Evolutionary conservation across 2,888 invertebrate genomes (phyloP).

Genomic region (Drosophila paucipuncta): DNA sequence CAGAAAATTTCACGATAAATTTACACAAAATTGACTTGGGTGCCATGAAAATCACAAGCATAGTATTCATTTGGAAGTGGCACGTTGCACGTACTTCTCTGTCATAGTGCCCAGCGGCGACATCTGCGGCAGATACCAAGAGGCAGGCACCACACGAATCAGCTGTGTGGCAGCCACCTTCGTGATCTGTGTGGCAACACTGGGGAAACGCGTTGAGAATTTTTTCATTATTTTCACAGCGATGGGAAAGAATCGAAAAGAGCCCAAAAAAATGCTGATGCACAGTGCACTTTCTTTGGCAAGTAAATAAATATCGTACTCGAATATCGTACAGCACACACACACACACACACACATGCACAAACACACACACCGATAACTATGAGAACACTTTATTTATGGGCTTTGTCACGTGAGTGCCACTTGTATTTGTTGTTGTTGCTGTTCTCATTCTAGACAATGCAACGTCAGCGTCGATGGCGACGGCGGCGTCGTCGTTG

Average conservation of each 20-base stretch:
- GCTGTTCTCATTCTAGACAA: conserved; percentile 76
- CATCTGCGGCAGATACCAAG: conserved; percentile 33
- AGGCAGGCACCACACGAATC: conserved; percentile 34
- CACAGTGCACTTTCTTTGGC: conserved; percentile 59
- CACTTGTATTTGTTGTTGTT: conserved; percentile 52
- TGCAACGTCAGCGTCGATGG: conserved; percentile 60
- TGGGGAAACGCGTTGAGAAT: conserved; percentile 66
- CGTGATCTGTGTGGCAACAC: conserved; percentile 47
- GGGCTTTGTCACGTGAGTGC: conserved; percentile 70
- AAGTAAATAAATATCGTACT: conserved; percentile 32
- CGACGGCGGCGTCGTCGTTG: conserved; percentile 28
- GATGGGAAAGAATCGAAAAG: conserved; percentile 53
- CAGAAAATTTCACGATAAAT: conserved; percentile 42
- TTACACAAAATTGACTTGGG: conserved; percentile 23
- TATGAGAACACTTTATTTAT: conserved; percentile 72
- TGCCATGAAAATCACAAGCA: conserved; percentile 16
- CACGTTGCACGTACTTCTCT: conserved; percentile 3
- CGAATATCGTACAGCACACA: conserved; percentile 41
- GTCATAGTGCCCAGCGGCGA: conserved; percentile 49
- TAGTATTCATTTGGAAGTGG: conserved; percentile 39
- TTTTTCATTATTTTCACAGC: conserved; percentile 50
- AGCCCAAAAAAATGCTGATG: conserved; percentile 22
- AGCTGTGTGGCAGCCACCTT: conserved; percentile 38
- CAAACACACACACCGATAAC: conserved; percentile 40
- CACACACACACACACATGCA: conserved; percentile 6